Percentiles rank a stretch among this genome's conserved stretches.
Evolutionary conservation across 2,888 invertebrate species (phyloP).

Genomic region (Dryadula phaetusa): DNA sequence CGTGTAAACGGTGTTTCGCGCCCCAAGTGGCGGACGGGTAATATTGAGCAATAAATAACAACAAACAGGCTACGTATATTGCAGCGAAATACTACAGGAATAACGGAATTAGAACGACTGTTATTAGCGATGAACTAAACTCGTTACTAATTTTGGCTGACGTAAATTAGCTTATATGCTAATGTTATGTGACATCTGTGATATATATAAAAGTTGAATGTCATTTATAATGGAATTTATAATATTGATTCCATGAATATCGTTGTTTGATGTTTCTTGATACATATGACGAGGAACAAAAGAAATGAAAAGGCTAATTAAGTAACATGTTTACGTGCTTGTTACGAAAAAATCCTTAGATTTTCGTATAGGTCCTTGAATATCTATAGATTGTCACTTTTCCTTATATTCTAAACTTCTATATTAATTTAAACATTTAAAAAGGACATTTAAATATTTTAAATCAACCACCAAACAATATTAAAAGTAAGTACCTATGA

Average conservation of each 20-base stretch:
- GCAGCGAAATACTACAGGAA: conserved; percentile 42
- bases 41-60: conserved; percentile 51
- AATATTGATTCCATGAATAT: too few species aligned
- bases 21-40: conserved; percentile 46
- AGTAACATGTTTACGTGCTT: too few species aligned
- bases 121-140: conserved; percentile 40
- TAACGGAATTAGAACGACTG: conserved; percentile 42
- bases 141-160: conserved; percentile 40
- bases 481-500: neutral
- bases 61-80: conserved; percentile 46
- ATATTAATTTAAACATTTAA: too few species aligned
- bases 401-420: too few species aligned
- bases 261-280: too few species aligned
- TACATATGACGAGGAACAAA: too few species aligned
- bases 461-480: neutral
- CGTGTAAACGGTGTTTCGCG: conserved; percentile 33
- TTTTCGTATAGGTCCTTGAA: too few species aligned
- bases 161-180: conserved; percentile 39
- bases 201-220: conserved; percentile 22
- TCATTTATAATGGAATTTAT: neutral
- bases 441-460: neutral
- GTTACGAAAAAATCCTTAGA: too few species aligned
- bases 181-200: conserved; percentile 28
- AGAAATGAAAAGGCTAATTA: too few species aligned
- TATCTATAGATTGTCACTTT: too few species aligned